phyloP scores from a whole-genome alignment of 2,888 invertebrate species.

The Cybosia mesomella region DNA sequence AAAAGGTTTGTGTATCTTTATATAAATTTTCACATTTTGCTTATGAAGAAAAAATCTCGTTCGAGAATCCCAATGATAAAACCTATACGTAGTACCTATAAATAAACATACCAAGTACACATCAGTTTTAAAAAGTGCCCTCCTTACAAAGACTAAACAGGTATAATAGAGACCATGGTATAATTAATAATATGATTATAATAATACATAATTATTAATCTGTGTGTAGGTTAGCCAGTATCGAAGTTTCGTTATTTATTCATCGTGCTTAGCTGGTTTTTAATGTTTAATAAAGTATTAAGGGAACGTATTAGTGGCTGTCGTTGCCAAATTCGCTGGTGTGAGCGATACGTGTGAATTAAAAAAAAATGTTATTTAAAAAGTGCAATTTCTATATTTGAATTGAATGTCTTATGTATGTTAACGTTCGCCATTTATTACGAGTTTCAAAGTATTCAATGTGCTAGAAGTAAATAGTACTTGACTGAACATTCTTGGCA shows the following conservation, averaged over 20 bases:
- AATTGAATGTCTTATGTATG: slow-evolving; percentile 46
- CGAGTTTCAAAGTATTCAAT: slow-evolving; percentile 5
- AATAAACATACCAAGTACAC: slow-evolving; percentile 23
- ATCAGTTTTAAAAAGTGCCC: slow-evolving; percentile 45
- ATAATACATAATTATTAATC: slow-evolving; percentile 63
- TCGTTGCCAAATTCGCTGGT: slow-evolving; percentile 77
- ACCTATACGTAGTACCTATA: not conserved
- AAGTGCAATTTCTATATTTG: slow-evolving; percentile 36
- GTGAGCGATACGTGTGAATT: slow-evolving; percentile 63
- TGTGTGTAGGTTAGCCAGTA: slow-evolving; percentile 74
- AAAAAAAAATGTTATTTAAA: slow-evolving; percentile 29
- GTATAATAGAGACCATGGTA: slow-evolving; percentile 75
- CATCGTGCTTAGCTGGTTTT: slow-evolving; percentile 75
- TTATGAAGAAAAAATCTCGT: not conserved
- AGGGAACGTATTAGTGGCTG: slow-evolving; percentile 41
- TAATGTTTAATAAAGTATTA: slow-evolving; percentile 56
- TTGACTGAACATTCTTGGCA: slow-evolving; percentile 13
- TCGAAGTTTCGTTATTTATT: slow-evolving; percentile 59
- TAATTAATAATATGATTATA: slow-evolving; percentile 60
- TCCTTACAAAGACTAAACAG: slow-evolving; percentile 65
- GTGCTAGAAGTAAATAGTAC: slow-evolving; percentile 2
- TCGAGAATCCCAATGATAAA: no score
- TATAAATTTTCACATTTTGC: not conserved
- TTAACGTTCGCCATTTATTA: slow-evolving; percentile 17
- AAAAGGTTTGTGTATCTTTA: not conserved